Evolutionary conservation across 2,113 vertebrate species (phyloP), one percentile per base, ranked within the genome.

Genomic region (Tretioscincus oriximinensis): DNA sequence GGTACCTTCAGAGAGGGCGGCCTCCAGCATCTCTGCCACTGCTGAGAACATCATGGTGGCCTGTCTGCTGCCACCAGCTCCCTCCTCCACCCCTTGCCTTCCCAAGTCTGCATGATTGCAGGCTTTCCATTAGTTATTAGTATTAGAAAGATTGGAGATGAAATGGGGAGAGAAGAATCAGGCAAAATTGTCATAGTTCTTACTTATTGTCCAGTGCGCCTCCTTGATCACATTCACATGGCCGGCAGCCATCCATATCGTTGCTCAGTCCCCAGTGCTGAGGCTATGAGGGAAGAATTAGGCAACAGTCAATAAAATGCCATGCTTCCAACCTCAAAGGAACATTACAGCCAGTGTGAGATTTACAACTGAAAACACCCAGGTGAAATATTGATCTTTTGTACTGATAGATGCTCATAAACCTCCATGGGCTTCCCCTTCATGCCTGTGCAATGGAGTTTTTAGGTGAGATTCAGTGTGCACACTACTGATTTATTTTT

Each of bases 181-280:
- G 35, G 16, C 73, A 18, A 60, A 20, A 58, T 9, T 0, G 1
- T 74, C 78, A 35, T 84, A 67, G 73, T 77, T 93, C 97, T 97
- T 92, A 99, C 98, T 95, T 95, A 87, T 98, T 98, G 91, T 96
- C 96, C 58, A 97, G 49, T 0, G 98, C 96, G 84, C 98, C 98
- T 29, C 98, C 98, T 10, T 94, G 86, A 87, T 99, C 97, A 18
- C 98, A 99, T 91, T 99, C 98, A n/a, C 98, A 99, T 0, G 97
- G 94, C 84, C 97, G 95, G 90, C 98, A 99, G 54, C 98, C 98
- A 0, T 99, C 97, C 93, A 99, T 93, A 87, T 99, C 98, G 0
- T 98, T 99, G 92, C 98, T 99, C 80, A 99, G 94, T 60, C 98
- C 98, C 98, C 98, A 99, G 80, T 99, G 96, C 90, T 98, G 95